A percentile compares a stretch with the other conserved stretches of the same genome.
Conservation (phyloP, 2,797 vertebrate species). For the Bovichtus variegatus region DNA sequence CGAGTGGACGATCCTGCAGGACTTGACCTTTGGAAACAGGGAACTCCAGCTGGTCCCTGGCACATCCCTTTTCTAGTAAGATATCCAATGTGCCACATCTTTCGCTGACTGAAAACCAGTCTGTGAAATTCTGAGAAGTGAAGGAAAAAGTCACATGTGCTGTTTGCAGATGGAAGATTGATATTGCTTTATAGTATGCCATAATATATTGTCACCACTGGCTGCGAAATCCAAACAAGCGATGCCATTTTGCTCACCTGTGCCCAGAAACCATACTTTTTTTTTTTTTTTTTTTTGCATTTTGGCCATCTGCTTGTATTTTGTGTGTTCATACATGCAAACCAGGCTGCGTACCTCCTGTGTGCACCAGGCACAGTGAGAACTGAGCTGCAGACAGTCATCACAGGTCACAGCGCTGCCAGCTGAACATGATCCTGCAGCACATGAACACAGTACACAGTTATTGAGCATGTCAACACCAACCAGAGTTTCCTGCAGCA, state of each 20-base stretch:
- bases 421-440: slow-evolving; percentile 88
- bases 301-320: background rate
- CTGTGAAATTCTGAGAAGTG: slow-evolving; percentile 92
- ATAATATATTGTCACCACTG: background rate
- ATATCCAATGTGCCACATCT: slow-evolving; percentile 90
- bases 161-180: background rate
- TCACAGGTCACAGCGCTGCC: slow-evolving; percentile 89
- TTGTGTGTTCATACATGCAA: background rate
- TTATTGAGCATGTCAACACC: slow-evolving; percentile 1
- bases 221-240: no score
- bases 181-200: background rate
- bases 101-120: slow-evolving; percentile 83
- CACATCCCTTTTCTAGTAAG: slow-evolving; percentile 91
- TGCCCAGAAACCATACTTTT: background rate
- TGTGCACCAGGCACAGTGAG: slow-evolving; percentile 95
- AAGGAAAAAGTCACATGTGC: slow-evolving; percentile 33
- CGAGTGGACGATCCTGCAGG: slow-evolving; percentile 86
- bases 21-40: slow-evolving; percentile 86
- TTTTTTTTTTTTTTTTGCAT: background rate
- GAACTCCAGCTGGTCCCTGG: slow-evolving; percentile 86
- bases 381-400: slow-evolving; percentile 92
- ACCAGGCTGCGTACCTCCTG: slow-evolving; percentile 89
- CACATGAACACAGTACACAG: slow-evolving; percentile 31
- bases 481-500: slow-evolving; percentile 1
- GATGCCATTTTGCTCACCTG: background rate